Percentiles rank a stretch among this genome's conserved stretches.
Evolutionary conservation across 1,140 invertebrate genomes (phyloP).

Genomic region (Diachasmimorpha longicaudata): DNA sequence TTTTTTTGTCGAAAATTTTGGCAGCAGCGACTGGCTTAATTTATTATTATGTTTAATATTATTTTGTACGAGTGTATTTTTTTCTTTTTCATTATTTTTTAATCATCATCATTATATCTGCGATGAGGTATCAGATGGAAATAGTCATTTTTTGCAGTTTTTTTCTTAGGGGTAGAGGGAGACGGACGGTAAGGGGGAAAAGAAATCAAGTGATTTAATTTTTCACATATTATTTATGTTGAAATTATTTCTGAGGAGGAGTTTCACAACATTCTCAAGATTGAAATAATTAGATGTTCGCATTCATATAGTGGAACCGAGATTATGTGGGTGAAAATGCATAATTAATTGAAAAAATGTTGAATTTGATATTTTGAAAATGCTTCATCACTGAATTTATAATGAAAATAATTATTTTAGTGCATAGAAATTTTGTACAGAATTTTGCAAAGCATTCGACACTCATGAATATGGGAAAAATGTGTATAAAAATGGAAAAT

Average conservation of each 20-base stretch:
- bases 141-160: background rate
- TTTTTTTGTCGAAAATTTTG: conserved; percentile 37
- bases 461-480: background rate
- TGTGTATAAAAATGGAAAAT: background rate
- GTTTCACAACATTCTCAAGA: too few species aligned
- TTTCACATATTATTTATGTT: too few species aligned
- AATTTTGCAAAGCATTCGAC: background rate
- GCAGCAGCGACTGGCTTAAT: conserved; percentile 49
- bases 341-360: background rate
- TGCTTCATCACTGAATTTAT: background rate
- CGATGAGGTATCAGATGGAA: conserved; percentile 26
- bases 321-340: background rate
- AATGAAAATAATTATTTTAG: background rate
- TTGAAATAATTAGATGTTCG: too few species aligned
- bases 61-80: conserved; percentile 27
- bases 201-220: background rate
- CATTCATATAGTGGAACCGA: too few species aligned
- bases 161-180: background rate
- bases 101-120: conserved; percentile 24
- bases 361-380: background rate
- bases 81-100: conserved; percentile 13
- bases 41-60: conserved; percentile 38
- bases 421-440: background rate
- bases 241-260: too few species aligned
- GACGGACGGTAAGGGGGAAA: background rate